A percentile compares a stretch with the other conserved stretches of the same genome.
phyloP scores from a whole-genome alignment of 2,113 vertebrate genomes.

The Formicarius rufipectus region DNA sequence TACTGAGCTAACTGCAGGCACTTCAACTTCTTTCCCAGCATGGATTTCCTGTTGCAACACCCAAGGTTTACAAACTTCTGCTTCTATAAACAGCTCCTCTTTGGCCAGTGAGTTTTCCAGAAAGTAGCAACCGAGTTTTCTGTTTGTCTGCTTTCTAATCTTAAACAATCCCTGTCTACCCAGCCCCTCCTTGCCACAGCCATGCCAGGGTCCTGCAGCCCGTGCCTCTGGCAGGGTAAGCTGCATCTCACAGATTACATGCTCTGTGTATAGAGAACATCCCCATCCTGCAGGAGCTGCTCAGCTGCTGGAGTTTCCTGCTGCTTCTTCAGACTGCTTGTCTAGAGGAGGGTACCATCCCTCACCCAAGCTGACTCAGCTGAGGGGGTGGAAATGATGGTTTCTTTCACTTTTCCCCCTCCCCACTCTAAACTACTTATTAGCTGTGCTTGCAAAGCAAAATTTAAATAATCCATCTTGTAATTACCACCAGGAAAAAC shows the following conservation, averaged over 20 bases:
- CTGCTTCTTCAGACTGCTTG: not conserved
- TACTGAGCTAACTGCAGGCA: not conserved
- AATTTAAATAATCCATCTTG: not conserved
- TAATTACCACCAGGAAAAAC: not conserved
- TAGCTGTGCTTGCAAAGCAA: constrained; percentile 2
- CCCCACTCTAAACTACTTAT: not conserved
- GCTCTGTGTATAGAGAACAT: not conserved
- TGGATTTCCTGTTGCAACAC: constrained; percentile 59
- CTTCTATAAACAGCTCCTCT: constrained; percentile 43
- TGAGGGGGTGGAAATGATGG: not conserved
- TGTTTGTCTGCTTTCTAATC: not conserved
- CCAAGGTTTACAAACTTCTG: constrained; percentile 2
- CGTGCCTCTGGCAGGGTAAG: not conserved
- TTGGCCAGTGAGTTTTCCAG: not conserved
- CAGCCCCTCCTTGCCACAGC: not conserved
- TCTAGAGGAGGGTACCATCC: not conserved
- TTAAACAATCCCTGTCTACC: not conserved
- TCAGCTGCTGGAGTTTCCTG: not conserved
- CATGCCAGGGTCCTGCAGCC: not conserved
- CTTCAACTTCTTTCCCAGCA: constrained; percentile 28
- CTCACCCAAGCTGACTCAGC: not conserved
- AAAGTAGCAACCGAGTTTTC: not conserved
- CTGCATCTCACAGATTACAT: not conserved
- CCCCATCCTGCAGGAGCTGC: not conserved
- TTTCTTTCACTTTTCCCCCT: not conserved